Base-by-base conservation (phyloP, 2,113 vertebrate genomes). In the Physeter macrocephalus region DNA sequence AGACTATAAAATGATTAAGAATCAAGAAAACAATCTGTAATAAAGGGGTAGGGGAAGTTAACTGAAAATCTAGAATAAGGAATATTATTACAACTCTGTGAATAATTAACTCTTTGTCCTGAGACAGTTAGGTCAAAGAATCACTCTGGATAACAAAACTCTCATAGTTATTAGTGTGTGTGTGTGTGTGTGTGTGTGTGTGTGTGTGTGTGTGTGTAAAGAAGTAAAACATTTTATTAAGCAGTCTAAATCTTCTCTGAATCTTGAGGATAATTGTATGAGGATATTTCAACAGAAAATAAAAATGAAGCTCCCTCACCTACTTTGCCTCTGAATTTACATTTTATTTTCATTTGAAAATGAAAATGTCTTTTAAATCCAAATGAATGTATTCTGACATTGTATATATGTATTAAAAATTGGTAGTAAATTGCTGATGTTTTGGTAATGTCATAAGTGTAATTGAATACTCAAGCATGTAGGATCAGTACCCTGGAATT, bases 261-360 rank as follows among this genome's bases (percentile, higher is more conserved):
- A n/a, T 94, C 39, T 94, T 91, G 20, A 93, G 43, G 21, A 72
- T 46, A 71, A 64, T 71, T 94, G 5, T 72, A n/a, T 90, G 66
- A 94, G 43, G 39, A 43, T 93, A 41, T 86, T 74, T 87, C 15
- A 75, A 57, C 5, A 66, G 36, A 91, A 96, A 80, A 39, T 81
- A 67, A 91, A 93, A 91, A 67, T 23, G 46, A 75, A 82, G 21
- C 15, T n/a, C 34, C 43, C 31, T 80, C 29, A 54, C 62, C 39
- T 83, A n/a, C 21, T 91, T 75, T 74, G 59, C 25, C 67, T 89
- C 66, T 82, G 54, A 91, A 82, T 34, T 91, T 75, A 82, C 27
- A 21, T 91, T 90, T 90, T 87, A 57, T 87, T 81, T 90, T 94
- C 27, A 81, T 46, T 69, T 91, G 57, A 88, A 90, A 82, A 88